phyloP scores from a whole-genome alignment of 2,888 invertebrate genomes.

The Tribolium freemani region DNA sequence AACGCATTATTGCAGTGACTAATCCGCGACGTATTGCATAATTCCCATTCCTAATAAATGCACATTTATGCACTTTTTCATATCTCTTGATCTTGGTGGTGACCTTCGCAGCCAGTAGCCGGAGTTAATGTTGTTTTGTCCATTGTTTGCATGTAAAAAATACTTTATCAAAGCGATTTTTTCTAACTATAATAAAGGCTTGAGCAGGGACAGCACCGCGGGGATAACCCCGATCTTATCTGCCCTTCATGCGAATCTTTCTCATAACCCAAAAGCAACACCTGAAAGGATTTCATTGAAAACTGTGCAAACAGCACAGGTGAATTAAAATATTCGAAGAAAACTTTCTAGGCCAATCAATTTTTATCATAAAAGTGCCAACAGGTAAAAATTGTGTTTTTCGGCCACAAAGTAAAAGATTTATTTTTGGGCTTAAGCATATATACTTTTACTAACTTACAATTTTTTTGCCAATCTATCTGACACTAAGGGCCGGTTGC shows the following conservation, averaged over 20 bases:
- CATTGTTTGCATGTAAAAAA: conserved; percentile 51
- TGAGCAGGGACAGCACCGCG: conserved; percentile 25
- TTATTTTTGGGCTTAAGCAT: too few relatives aligned
- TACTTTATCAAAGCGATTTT: conserved; percentile 28
- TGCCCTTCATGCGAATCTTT: conserved; percentile 15
- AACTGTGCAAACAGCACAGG: background rate
- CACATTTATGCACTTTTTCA: conserved; percentile 59
- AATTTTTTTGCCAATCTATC: too few relatives aligned
- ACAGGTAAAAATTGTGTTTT: too few relatives aligned
- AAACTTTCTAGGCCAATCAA: too few relatives aligned
- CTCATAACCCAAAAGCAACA: conserved; percentile 23
- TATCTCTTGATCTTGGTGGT: conserved; percentile 59
- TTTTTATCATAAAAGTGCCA: too few relatives aligned
- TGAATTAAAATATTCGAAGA: too few relatives aligned
- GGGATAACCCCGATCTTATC: conserved; percentile 31
- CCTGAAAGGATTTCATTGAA: conserved; percentile 9
- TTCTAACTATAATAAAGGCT: conserved; percentile 27
- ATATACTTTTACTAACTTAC: too few relatives aligned
- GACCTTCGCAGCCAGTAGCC: conserved; percentile 58
- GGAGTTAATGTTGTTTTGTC: conserved; percentile 55
- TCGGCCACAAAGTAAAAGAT: too few relatives aligned
- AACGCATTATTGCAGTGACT: conserved; percentile 51
- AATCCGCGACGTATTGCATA: conserved; percentile 56
- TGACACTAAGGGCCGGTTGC: too few relatives aligned
- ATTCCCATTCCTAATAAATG: conserved; percentile 59